These are phyloP conservation scores for Ferrisia virgata DNA, from an alignment of 2,888 invertebrate species.

Conservation along the genomic window DNA sequence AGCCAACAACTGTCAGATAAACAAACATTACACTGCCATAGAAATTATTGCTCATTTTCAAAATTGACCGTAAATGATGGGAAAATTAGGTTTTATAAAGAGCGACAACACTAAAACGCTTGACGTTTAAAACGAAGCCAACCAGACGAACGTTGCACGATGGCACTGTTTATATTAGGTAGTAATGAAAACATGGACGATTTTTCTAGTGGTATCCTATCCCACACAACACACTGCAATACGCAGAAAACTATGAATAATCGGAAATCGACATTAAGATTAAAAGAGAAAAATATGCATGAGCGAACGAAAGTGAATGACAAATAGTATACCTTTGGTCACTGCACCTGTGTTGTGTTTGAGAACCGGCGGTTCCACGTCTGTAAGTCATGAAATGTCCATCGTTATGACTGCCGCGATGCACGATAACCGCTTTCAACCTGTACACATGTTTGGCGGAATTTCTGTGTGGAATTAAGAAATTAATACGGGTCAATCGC, in stretches of 20 bases:
- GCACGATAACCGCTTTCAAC: constrained; percentile 81
- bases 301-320: background rate
- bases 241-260: background rate
- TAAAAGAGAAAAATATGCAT: background rate
- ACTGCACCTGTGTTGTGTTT: constrained; percentile 51
- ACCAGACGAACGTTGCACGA: too few species aligned
- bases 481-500: background rate
- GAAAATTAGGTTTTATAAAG: too few species aligned
- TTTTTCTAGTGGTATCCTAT: too few species aligned
- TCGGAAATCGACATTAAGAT: background rate
- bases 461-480: background rate
- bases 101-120: too few species aligned
- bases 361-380: constrained; percentile 59
- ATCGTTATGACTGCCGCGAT: constrained; percentile 82
- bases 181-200: too few species aligned
- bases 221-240: too few species aligned
- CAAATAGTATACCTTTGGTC: constrained; percentile 48
- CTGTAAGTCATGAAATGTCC: constrained; percentile 95
- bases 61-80: too few species aligned
- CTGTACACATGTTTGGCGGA: constrained; percentile 63
- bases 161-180: too few species aligned
- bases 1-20: too few species aligned
- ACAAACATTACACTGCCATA: too few species aligned
- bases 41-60: too few species aligned
- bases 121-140: too few species aligned